Percentiles rank a stretch among this genome's conserved stretches.
Evolutionary conservation across 2,888 invertebrate species (phyloP).

Genomic region (Diploptera punctata): DNA sequence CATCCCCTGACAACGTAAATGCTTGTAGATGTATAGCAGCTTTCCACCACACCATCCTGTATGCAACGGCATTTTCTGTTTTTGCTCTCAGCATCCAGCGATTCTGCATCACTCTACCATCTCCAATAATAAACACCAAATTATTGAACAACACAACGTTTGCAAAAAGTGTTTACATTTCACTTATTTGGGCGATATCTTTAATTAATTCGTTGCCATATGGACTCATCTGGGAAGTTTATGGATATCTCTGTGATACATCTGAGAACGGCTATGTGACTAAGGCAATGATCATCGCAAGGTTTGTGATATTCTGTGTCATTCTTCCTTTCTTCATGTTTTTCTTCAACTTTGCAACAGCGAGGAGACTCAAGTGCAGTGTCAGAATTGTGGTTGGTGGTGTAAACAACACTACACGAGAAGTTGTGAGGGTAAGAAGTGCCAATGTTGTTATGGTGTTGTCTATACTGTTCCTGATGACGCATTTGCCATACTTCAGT

Average conservation of each 20-base stretch:
- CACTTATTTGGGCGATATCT: too few species aligned
- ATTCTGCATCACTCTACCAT: slow-evolving; percentile 3
- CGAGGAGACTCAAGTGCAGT: neutral
- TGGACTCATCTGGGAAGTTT: too few species aligned
- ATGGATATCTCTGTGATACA: too few species aligned
- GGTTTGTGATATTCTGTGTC: neutral
- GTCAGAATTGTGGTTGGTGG: neutral
- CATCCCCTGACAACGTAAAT: neutral
- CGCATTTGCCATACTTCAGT: neutral
- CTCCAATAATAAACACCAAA: too few species aligned
- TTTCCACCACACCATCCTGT: neutral
- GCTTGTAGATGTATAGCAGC: neutral
- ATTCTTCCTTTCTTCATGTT: neutral
- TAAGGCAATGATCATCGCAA: too few species aligned
- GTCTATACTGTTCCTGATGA: neutral
- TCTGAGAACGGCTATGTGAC: too few species aligned
- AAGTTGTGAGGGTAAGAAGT: neutral
- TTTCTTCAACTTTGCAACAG: neutral
- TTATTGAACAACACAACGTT: too few species aligned
- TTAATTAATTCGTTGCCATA: too few species aligned
- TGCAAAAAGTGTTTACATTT: too few species aligned
- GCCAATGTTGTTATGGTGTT: neutral
- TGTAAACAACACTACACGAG: neutral
- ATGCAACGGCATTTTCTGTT: neutral
- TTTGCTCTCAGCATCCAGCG: slow-evolving; percentile 1